Conservation (phyloP, 2,113 vertebrate species). For the Oncorhynchus mykiss region DNA sequence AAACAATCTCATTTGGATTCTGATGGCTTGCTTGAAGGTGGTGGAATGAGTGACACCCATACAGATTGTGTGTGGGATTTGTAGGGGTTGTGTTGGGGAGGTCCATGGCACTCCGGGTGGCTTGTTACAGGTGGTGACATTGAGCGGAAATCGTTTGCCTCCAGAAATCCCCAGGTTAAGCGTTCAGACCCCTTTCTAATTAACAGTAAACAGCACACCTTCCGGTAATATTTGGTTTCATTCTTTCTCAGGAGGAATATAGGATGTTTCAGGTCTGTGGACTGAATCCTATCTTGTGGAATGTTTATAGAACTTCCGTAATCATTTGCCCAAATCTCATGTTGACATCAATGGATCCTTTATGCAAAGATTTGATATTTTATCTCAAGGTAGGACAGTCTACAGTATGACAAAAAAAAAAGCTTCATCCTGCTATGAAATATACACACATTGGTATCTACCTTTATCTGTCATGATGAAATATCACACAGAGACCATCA, state of each 20-base stretch:
- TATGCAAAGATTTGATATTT: too few species aligned
- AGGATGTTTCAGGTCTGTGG: too few species aligned
- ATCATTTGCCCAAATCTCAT: too few species aligned
- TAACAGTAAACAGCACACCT: slow-evolving; percentile 24
- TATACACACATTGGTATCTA: neutral
- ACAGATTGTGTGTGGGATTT: neutral
- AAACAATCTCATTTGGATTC: slow-evolving; percentile 40
- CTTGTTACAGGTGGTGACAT: slow-evolving; percentile 40
- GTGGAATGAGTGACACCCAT: neutral
- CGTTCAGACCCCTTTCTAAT: slow-evolving; percentile 33
- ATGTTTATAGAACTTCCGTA: neutral
- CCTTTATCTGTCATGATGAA: slow-evolving; percentile 52
- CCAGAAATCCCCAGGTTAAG: slow-evolving; percentile 45
- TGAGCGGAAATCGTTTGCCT: slow-evolving; percentile 47
- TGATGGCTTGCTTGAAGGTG: slow-evolving; percentile 17
- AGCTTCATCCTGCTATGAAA: too few species aligned
- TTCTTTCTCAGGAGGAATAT: neutral
- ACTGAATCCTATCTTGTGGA: neutral
- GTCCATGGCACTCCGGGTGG: slow-evolving; percentile 11
- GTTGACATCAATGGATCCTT: too few species aligned
- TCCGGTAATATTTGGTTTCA: slow-evolving; percentile 18
- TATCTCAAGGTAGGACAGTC: too few species aligned
- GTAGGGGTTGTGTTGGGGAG: neutral
- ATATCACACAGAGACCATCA: slow-evolving; percentile 12
- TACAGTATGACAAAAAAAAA: neutral